Evolutionary conservation across 2,113 vertebrate species (phyloP), one percentile per base, ranked within the genome.

Genomic region (Aegithalos caudatus): DNA sequence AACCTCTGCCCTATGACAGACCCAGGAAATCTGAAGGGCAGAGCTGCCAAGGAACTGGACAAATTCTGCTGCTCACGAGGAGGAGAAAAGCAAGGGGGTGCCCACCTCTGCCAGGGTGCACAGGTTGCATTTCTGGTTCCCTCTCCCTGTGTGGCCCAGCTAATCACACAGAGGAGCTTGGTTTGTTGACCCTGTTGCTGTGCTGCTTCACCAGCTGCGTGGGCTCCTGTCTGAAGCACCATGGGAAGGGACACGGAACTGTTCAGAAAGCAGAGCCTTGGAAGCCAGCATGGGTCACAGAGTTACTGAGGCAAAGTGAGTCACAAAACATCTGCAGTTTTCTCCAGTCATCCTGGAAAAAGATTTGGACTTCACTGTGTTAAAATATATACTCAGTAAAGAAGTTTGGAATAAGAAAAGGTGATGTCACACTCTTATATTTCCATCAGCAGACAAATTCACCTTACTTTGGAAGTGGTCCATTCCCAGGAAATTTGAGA

Each of bases 271-370:
- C 54, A 40, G 73, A 64, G 77, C 40, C 66, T 35, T 80, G 58
- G 65, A 35, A 67, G 31, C 24, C 91, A 81, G 64, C 7, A 0
- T 2, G 31, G 24, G 31, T 61, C 3, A 0, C 35, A 48, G 29
- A 24, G 50, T 57, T 91, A 72, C 57, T 9, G 8, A 23, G 37
- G 44, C 56, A 94, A 88, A 44, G 21, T 42, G 33, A 40, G 51
- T 8, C 2, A 0, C 40, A 77, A 90, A 88, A 71, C 16, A n/a
- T 16, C 5, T 7, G 8, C 0, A 2, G 0, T 9, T 10, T 54
- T 48, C 9, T 33, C 4, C 0, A 64, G 24, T 57, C 19, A 67
- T 44, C 23, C 16, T 27, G 9, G 24, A 48, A 86, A 84, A 74
- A 48, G 3, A 64, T 64, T 73, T 86, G 15, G 13, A 61, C 20